Evolutionary conservation across 2,113 vertebrate genomes (phyloP), one percentile per base, ranked within the genome.

Genomic region (Neodontobutis hainanensis): DNA sequence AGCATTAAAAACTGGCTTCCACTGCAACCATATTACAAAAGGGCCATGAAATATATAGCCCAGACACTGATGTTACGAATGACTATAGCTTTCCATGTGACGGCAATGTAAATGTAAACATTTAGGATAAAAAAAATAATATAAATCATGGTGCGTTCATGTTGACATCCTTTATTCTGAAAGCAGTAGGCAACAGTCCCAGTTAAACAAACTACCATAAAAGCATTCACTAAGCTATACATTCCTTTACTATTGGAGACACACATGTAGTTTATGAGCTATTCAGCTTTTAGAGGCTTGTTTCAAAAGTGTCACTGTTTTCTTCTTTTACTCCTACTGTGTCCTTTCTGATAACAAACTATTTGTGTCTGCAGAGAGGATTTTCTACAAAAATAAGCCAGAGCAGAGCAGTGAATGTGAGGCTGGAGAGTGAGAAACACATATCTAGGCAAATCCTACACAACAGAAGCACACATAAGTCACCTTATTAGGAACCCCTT

Each of bases 401-500:
- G 35, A 16, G n/a, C 14, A 60, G 16, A 56, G 40, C 61, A 38
- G 11, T n/a, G 8, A 8, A 53, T 5, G 32, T 11, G 8, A 4
- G 78, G 56, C 48, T 60, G 3, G 0, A n/a, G 55, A 42, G n/a
- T 16, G 27, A 38, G 14, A 44, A 43, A 46, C 34, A 0, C 0
- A 6, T 56, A 80, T 61, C 12, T 40, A 65, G 27, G 65, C 69
- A 65, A 53, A 79, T 64, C 36, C 16, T 16, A 64, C 51, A 61
- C 71, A 77, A 58, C 52, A 55, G 52, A 55, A 80, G 50, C 60
- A 46, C 32, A 49, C 57, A 15, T 55, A 78, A 85, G 73, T 81
- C 70, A 62, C 82, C 88, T 90, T 87, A 87, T 75, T 86, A 60
- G 89, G 86, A 90, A 83, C 70, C 90, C 78, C 85, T 40, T 82